phyloP scores from a whole-genome alignment of 2,797 vertebrate genomes.

The Acipenser ruthenus region DNA sequence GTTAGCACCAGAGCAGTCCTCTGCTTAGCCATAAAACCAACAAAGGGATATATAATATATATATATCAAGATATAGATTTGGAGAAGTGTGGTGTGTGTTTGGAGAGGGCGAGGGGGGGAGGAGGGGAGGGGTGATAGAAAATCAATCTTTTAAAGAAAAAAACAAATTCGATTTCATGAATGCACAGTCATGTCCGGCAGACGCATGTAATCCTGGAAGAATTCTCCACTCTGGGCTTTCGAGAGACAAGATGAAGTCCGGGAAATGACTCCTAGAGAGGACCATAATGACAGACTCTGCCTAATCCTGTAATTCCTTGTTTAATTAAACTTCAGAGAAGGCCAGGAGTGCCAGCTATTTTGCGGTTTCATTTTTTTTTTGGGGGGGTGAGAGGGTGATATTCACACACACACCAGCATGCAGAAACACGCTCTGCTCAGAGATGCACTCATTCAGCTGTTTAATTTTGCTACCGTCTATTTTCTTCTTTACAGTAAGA shows the following conservation, averaged over 20 bases:
- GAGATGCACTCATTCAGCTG: neutral
- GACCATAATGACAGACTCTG: conserved; percentile 54
- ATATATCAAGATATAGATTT: conserved; percentile 65
- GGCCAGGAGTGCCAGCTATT: conserved; percentile 62
- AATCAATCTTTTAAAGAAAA: conserved; percentile 60
- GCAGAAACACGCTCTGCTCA: conserved; percentile 21
- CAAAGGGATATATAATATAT: conserved; percentile 55
- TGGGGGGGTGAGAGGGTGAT: conserved; percentile 12
- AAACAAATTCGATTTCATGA: conserved; percentile 72
- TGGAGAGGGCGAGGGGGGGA: conserved; percentile 19
- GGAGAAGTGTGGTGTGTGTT: conserved; percentile 32
- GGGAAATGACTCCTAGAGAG: conserved; percentile 54
- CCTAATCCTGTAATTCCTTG: conserved; percentile 78
- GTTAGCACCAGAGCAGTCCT: conserved; percentile 54
- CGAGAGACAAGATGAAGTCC: conserved; percentile 56
- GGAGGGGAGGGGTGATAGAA: neutral
- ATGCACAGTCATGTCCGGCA: conserved; percentile 65
- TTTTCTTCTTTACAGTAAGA: too few species aligned
- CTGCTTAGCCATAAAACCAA: conserved; percentile 65
- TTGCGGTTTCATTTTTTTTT: conserved; percentile 53
- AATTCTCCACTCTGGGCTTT: conserved; percentile 60
- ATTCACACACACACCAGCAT: conserved; percentile 18
- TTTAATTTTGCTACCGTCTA: too few species aligned
- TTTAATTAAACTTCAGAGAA: conserved; percentile 74
- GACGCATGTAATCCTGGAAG: conserved; percentile 63